Percentiles rank a stretch among this genome's conserved stretches.
phyloP scores from a whole-genome alignment of 2,888 invertebrate genomes.

The Ormyrus thymus region DNA sequence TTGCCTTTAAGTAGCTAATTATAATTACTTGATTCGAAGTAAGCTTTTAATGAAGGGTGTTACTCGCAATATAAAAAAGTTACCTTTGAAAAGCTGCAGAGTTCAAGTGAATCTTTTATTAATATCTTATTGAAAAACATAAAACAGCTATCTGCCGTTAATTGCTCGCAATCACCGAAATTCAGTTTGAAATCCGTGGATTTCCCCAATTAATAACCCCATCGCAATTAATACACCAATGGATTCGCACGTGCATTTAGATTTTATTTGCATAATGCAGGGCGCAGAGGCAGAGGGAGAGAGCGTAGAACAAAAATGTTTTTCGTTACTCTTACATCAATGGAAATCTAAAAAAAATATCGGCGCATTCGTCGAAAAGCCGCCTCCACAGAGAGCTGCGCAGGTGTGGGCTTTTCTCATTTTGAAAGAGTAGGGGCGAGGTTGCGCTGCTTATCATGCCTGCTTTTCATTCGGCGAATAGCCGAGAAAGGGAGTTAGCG shows the following conservation, averaged over 20 bases:
- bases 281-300: neutral
- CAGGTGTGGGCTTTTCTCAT: slow-evolving; percentile 44
- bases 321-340: slow-evolving; percentile 26
- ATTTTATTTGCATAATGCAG: slow-evolving; percentile 20
- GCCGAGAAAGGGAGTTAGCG: slow-evolving; percentile 28
- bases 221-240: too few species aligned
- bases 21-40: too few species aligned
- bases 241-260: neutral
- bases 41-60: too few species aligned
- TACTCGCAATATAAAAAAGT: too few species aligned
- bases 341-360: slow-evolving; percentile 32
- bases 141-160: too few species aligned
- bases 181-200: too few species aligned
- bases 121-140: too few species aligned
- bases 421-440: slow-evolving; percentile 30
- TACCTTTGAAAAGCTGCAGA: too few species aligned
- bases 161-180: too few species aligned
- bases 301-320: neutral
- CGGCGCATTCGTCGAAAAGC: slow-evolving; percentile 4
- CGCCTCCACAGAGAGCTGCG: neutral
- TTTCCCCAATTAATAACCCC: too few species aligned
- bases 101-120: too few species aligned
- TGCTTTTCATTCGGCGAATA: slow-evolving; percentile 51
- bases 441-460: slow-evolving; percentile 44
- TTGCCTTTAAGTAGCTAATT: too few species aligned